A percentile compares a stretch with the other conserved stretches of the same genome.
Evolutionary conservation across 1,140 invertebrate species (phyloP).

Genomic region (Drosophila ohnishii): DNA sequence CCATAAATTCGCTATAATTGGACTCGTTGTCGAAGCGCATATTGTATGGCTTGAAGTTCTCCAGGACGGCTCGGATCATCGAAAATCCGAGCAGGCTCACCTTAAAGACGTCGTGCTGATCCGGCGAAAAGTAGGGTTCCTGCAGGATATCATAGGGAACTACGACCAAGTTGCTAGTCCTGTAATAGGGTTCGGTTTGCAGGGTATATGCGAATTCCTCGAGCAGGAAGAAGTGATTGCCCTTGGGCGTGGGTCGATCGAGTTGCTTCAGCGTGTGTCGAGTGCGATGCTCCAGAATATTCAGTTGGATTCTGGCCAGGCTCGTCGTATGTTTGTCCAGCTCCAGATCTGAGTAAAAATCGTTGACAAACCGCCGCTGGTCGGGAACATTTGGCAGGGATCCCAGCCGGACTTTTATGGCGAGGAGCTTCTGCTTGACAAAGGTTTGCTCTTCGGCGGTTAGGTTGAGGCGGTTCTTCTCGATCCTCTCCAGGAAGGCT

Average conservation of each 20-base stretch:
- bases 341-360: conserved; percentile 1
- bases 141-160: conserved; percentile 3
- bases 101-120: conserved; percentile 11
- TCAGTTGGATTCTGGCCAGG: background rate
- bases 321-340: background rate
- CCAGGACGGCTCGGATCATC: background rate
- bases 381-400: background rate
- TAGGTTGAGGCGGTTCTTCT: conserved; percentile 1
- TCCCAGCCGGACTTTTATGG: conserved; percentile 1
- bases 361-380: conserved; percentile 2
- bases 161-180: background rate
- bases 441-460: background rate
- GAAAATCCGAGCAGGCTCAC: background rate
- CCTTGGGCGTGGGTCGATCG: background rate
- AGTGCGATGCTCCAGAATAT: background rate
- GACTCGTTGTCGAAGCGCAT: background rate
- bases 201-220: no score
- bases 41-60: background rate
- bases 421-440: background rate
- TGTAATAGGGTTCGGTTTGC: no score
- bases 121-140: background rate
- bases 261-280: background rate
- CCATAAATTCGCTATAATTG: background rate
- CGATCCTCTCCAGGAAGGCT: background rate
- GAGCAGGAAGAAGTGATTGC: background rate